Conservation (phyloP, 1,140 invertebrate genomes). For the Trichonephila inaurata region DNA sequence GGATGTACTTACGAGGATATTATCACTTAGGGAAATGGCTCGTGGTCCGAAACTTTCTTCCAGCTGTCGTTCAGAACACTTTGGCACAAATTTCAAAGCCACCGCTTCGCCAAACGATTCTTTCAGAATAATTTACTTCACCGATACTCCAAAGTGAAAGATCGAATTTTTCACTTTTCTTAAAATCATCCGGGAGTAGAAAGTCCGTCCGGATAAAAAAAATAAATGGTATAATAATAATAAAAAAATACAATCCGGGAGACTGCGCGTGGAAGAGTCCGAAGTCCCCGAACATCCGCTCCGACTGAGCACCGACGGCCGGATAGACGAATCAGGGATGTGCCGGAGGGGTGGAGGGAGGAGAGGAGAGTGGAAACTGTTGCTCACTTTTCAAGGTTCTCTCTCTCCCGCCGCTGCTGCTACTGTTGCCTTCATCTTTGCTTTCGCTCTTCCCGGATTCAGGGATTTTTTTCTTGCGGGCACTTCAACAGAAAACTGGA, state of each 20-base stretch:
- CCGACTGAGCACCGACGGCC: not conserved
- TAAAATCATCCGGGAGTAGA: not conserved
- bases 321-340: not conserved
- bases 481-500: not conserved
- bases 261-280: not conserved
- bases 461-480: not conserved
- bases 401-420: not conserved
- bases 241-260: slow-evolving; percentile 38
- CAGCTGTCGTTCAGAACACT: slow-evolving; percentile 24
- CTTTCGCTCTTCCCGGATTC: not conserved
- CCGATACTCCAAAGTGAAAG: slow-evolving; percentile 1
- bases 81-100: slow-evolving; percentile 20
- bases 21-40: not conserved
- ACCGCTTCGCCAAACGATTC: not conserved
- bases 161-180: not conserved
- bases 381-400: slow-evolving; percentile 53
- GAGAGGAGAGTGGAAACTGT: slow-evolving; percentile 35
- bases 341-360: not conserved
- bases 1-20: not conserved
- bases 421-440: not conserved
- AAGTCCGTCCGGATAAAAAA: not conserved
- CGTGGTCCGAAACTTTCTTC: slow-evolving; percentile 1
- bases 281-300: slow-evolving; percentile 38
- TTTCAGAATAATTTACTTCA: not conserved
- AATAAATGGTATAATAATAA: not conserved